Base-by-base conservation (phyloP, 2,888 invertebrate species). In the Antheraea assamensis region DNA sequence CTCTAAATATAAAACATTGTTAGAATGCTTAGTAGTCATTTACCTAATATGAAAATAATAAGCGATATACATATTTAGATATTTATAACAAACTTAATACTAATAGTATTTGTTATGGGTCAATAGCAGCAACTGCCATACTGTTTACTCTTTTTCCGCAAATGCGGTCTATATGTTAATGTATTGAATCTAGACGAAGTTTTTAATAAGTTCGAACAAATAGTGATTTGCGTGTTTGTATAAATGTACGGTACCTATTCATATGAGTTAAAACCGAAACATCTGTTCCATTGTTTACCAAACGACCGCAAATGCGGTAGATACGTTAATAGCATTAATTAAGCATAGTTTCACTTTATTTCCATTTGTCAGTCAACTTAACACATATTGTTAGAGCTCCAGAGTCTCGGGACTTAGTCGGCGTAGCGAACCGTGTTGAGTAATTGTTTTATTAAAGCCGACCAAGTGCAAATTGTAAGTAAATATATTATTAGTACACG, bases 391-490 rank as follows among this genome's bases (percentile, higher is more conserved):
- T 64, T 17, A 64, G 5, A 30, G 35, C 13, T 5, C n/a, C 68
- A 3, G 24, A 21, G 35, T 8, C 10, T 13, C 35, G 27, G 15
- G n/a, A 71, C 31, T 31, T 55, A 52, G 15, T 42, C 42, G 30
- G 17, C n/a, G 3, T 35, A 30, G n/a, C 58, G 27, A 71, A 17
- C 3, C 17, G 35, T 31, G 31, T 58, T 58, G 2, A 35, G 3
- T 52, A 71, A 71, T 58, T 17, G 21, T 7, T 3, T 58, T 52
- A 58, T 58, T 71, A 71, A 71, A 17, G 31, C n/a, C 31, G n/a
- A 35, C 58, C 35, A 58, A 71, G 61, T 71, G 35, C 71, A 58
- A 58, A 35, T 71, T 58, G 71, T n/a, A 52, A 21, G 35, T 24
- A 35, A 71, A 71, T 58, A 71, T 71, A 58, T 55, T 58, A 30